Conservation (phyloP, 1,140 invertebrate genomes). For the Oedothorax gibbosus region DNA sequence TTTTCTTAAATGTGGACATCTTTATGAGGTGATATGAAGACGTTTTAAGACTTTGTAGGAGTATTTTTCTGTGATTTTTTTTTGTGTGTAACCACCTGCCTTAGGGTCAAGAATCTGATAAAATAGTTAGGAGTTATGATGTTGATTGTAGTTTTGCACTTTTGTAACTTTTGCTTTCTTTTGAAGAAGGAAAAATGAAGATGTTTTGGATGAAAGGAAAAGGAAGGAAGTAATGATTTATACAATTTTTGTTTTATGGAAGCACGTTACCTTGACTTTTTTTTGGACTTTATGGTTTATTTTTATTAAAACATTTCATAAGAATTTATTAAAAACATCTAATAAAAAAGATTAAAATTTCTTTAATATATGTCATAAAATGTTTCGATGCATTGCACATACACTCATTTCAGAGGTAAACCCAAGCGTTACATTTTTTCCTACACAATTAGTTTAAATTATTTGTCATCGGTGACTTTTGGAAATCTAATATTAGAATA, state of each 20-base stretch:
- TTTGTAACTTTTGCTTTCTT: too few species aligned
- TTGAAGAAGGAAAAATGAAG: too few species aligned
- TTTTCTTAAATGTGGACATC: conserved; percentile 9
- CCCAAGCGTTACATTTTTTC: too few species aligned
- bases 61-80: conserved; percentile 29
- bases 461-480: too few species aligned
- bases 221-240: too few species aligned
- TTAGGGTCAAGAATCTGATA: conserved; percentile 21
- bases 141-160: too few species aligned
- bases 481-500: too few species aligned
- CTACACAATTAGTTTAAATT: too few species aligned
- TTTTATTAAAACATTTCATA: not conserved
- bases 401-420: too few species aligned
- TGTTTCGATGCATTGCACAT: not conserved
- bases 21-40: conserved; percentile 37
- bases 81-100: not conserved
- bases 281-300: not conserved
- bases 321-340: not conserved
- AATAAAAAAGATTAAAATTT: not conserved
- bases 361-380: not conserved
- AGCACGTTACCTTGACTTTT: too few species aligned
- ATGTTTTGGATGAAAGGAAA: too few species aligned
- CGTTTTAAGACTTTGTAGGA: conserved; percentile 9
- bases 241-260: too few species aligned
- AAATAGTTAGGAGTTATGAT: not conserved